phyloP scores from a whole-genome alignment of 2,888 invertebrate genomes.

The Gymnosoma rotundatum region DNA sequence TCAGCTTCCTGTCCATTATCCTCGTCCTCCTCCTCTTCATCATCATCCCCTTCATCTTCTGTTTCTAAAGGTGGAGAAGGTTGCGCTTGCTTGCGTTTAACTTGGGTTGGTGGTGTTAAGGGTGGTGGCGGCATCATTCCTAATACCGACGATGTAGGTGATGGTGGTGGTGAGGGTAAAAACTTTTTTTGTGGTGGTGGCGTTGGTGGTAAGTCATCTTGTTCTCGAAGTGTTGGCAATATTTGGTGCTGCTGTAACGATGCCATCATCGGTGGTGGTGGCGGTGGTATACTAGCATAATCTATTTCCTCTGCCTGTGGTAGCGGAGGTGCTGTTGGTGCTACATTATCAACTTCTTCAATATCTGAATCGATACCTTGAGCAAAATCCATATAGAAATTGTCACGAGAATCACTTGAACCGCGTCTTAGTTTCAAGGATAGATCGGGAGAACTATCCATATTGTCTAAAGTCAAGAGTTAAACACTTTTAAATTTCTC shows the following conservation, averaged over 20 bases:
- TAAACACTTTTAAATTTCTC: constrained; percentile 9
- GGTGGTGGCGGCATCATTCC: constrained; percentile 79
- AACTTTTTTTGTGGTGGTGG: constrained; percentile 76
- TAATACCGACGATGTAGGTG: constrained; percentile 76
- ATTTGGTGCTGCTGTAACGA: constrained; percentile 73
- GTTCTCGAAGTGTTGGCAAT: constrained; percentile 78
- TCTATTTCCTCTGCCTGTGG: constrained; percentile 69
- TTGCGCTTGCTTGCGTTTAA: constrained; percentile 61
- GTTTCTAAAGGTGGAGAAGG: constrained; percentile 72
- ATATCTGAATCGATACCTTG: constrained; percentile 95
- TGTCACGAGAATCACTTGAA: constrained; percentile 93
- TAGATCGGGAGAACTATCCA: constrained; percentile 93
- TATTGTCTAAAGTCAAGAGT: constrained; percentile 61
- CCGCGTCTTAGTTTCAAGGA: constrained; percentile 92
- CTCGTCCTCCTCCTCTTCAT: constrained; percentile 72
- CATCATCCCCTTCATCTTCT: constrained; percentile 72
- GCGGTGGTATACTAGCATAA: constrained; percentile 68
- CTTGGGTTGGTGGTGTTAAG: constrained; percentile 65
- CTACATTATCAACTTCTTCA: constrained; percentile 90
- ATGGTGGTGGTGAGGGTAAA: constrained; percentile 72
- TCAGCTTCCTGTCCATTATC: constrained; percentile 74
- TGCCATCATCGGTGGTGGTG: constrained; percentile 73
- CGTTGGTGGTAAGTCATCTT: constrained; percentile 79
- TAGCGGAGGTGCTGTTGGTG: constrained; percentile 76
- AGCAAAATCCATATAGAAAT: constrained; percentile 95